Base-by-base conservation (phyloP, 2,113 vertebrate genomes). In the Microtus pennsylvanicus region DNA sequence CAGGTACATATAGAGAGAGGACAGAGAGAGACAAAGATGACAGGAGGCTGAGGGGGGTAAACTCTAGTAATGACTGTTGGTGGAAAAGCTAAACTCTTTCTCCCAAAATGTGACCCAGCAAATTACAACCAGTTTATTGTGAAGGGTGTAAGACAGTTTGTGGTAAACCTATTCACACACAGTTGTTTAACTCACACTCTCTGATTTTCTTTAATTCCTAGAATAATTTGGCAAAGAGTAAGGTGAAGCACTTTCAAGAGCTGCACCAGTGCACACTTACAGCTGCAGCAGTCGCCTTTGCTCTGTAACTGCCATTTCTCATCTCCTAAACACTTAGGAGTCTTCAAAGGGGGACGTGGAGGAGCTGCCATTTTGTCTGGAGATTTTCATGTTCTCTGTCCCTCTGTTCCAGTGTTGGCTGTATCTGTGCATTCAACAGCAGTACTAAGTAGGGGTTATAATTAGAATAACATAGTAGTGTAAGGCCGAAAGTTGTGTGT, bases 381-480 rank as follows among this genome's bases (percentile, higher is more conserved):
- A 92, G 67, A 93, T n/a, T 96, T 96, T 95, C n/a, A 28, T 83
- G 26, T 87, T 91, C 89, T 97, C 89, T 96, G 89, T 93, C 94
- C 70, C 82, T 92, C 90, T 96, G 47, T 22, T 90, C 78, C 45
- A 95, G 58, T 89, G 89, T 96, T 95, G 92, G 92, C 89, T 91
- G 81, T 50, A 88, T 72, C 87, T 65, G 87, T 83, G 77, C 87
- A 88, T 47, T 14, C 86, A 76, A 89, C 58, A 78, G 67, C 80
- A 87, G 82, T 83, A 81, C 72, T 97, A 93, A 94, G 80, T 93
- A 89, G 85, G 93, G 91, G 30, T 91, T 97, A 96, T 95, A 97
- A 97, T 97, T 95, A 97, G 96, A 96, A 78, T 89, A 80, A 70
- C 35, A 85, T 93, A 93, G 94, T 70, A 82, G 78, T 70, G 82